Conservation (phyloP, 2,888 invertebrate species). For the Temnothorax ravouxi region DNA sequence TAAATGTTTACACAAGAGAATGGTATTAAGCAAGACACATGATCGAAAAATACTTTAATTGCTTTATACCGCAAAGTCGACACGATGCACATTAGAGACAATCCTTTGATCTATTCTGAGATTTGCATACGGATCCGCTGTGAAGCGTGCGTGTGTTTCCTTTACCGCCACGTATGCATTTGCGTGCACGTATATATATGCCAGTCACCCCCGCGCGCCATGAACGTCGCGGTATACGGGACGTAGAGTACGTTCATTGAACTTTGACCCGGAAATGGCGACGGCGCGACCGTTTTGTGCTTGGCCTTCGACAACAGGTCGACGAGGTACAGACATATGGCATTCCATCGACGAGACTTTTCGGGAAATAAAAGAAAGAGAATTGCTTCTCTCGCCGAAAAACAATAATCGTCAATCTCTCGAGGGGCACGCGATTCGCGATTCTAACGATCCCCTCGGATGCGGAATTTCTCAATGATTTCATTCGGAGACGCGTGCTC, state of each 20-base stretch:
- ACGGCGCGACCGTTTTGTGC: constrained; percentile 68
- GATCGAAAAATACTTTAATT: constrained; percentile 8
- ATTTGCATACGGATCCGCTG: constrained; percentile 17
- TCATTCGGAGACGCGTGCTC: neutral
- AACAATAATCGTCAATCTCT: neutral
- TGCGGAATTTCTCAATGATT: neutral
- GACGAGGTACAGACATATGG: constrained; percentile 39
- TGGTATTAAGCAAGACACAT: constrained; percentile 5
- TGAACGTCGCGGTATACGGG: constrained; percentile 21
- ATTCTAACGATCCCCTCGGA: constrained; percentile 51
- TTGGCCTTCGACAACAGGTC: constrained; percentile 77
- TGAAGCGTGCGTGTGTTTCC: constrained; percentile 8
- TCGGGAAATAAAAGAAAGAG: constrained; percentile 47
- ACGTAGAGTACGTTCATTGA: constrained; percentile 70
- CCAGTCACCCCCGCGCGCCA: constrained; percentile 27
- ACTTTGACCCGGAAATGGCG: constrained; percentile 75
- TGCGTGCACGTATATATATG: neutral
- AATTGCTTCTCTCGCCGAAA: constrained; percentile 53
- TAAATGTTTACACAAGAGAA: constrained; percentile 10
- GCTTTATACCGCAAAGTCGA: neutral
- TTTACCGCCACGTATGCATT: constrained; percentile 15
- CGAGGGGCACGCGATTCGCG: constrained; percentile 1
- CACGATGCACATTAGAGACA: constrained; percentile 34
- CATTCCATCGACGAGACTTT: constrained; percentile 10
- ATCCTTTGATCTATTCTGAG: constrained; percentile 61